These are phyloP conservation scores for Drosophila oshimai DNA, from an alignment of 1,140 invertebrate species.

Conservation along the genomic window DNA sequence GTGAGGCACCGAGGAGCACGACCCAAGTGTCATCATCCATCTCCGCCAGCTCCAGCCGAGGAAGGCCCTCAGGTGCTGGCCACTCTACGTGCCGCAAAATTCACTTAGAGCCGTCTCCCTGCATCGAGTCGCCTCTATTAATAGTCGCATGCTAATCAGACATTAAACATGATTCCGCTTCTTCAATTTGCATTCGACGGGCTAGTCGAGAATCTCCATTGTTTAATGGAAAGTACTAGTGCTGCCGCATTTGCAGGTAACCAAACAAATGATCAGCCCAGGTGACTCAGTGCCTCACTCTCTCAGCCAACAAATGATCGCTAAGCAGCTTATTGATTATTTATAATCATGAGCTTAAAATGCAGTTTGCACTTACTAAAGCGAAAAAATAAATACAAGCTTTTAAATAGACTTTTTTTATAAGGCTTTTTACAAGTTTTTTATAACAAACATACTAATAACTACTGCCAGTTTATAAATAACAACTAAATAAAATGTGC, in stretches of 20 bases:
- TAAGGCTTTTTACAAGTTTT: too few species aligned
- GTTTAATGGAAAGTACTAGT: not conserved
- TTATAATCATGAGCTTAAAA: too few species aligned
- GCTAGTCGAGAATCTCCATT: not conserved
- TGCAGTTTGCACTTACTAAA: too few species aligned
- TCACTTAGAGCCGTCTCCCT: constrained; percentile 27
- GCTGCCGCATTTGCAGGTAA: not conserved
- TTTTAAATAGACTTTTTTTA: too few species aligned
- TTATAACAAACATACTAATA: too few species aligned
- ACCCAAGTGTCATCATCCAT: constrained; percentile 50
- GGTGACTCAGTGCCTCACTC: too few species aligned
- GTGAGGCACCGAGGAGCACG: constrained; percentile 6
- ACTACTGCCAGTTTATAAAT: too few species aligned
- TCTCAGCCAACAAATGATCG: too few species aligned
- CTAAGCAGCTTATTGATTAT: too few species aligned
- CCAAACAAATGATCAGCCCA: too few species aligned
- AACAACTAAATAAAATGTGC: too few species aligned
- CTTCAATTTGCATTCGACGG: constrained; percentile 13
- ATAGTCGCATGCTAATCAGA: constrained; percentile 47
- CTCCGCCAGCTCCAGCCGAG: not conserved
- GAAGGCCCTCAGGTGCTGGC: not conserved
- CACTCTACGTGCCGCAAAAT: constrained; percentile 44
- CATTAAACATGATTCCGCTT: constrained; percentile 29
- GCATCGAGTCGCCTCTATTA: constrained; percentile 16
- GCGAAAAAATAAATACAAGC: too few species aligned